Conservation (phyloP, 2,888 invertebrate species). For the Drosophila testacea region DNA sequence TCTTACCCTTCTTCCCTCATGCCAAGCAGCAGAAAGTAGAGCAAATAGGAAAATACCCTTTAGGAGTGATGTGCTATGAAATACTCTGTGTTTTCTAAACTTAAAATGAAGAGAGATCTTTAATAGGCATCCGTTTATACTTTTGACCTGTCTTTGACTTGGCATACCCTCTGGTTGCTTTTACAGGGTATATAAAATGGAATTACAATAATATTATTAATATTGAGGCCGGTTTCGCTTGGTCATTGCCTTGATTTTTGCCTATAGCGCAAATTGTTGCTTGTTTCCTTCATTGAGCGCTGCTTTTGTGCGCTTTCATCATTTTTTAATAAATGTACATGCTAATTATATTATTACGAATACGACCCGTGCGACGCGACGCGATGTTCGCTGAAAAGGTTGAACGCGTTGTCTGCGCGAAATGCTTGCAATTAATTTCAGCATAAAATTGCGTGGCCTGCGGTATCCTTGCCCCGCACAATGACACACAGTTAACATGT, state of each 20-base stretch:
- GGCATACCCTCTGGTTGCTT: no score
- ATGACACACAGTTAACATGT: conserved; percentile 78
- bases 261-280: conserved; percentile 49
- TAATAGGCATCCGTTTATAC: neutral
- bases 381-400: conserved; percentile 11
- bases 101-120: no score
- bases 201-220: conserved; percentile 73
- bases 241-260: conserved; percentile 61
- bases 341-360: conserved; percentile 79
- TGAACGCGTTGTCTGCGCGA: conserved; percentile 51
- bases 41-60: neutral
- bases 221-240: conserved; percentile 43
- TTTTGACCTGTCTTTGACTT: neutral
- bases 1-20: conserved; percentile 11
- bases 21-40: neutral
- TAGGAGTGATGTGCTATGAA: neutral
- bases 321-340: conserved; percentile 78
- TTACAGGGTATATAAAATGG: conserved; percentile 14
- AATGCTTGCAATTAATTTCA: conserved; percentile 76
- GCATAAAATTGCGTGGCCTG: conserved; percentile 74
- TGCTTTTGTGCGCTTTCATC: conserved; percentile 72
- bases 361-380: conserved; percentile 57
- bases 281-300: conserved; percentile 26
- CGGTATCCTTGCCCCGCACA: conserved; percentile 51
- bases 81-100: conserved; percentile 2